Conservation (phyloP, 1,140 invertebrate species). For the Campoletis sonorensis region DNA sequence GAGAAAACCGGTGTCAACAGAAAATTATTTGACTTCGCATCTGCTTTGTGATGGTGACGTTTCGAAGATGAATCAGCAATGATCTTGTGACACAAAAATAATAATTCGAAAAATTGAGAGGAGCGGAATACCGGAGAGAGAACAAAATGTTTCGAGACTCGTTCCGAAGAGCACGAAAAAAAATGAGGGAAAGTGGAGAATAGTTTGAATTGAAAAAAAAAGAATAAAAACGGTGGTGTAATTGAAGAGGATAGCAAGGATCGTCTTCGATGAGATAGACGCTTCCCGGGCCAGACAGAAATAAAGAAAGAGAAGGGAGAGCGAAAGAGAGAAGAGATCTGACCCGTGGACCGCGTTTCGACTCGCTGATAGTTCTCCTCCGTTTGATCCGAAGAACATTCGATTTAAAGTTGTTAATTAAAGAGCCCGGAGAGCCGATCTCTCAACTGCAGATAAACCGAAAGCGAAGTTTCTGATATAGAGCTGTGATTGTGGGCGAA, state of each 20-base stretch:
- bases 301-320: neutral
- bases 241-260: neutral
- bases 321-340: neutral
- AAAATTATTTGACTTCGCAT: no score
- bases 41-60: no score
- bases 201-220: neutral
- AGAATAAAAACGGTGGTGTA: neutral
- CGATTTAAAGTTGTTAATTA: no score
- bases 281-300: neutral
- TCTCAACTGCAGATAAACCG: no score
- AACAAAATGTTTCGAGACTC: slow-evolving; percentile 60
- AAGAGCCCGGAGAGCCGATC: no score
- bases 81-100: neutral
- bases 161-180: slow-evolving; percentile 63
- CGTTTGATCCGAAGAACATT: no score
- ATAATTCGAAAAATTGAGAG: neutral
- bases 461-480: no score
- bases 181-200: slow-evolving; percentile 44
- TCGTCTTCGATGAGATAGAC: neutral
- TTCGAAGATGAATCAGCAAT: neutral
- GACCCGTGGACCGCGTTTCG: neutral
- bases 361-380: neutral
- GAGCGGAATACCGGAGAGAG: neutral
- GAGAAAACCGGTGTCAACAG: no score
- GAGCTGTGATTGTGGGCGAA: no score